Percentiles rank a stretch among this genome's conserved stretches.
phyloP scores from a whole-genome alignment of 2,888 invertebrate genomes.

The Rhingia campestris region DNA sequence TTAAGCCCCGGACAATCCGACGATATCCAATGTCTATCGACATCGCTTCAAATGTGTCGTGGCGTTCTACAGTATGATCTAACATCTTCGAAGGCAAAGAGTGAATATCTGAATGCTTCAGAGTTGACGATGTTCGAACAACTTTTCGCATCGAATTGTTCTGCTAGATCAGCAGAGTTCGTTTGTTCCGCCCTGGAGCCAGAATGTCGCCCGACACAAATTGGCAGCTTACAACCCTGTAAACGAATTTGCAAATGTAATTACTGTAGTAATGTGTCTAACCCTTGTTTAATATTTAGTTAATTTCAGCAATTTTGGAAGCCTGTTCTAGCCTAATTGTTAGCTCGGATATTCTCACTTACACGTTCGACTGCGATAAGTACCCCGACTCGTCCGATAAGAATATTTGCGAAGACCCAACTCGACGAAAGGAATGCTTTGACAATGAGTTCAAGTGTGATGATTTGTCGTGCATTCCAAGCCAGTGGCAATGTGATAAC shows the following conservation, averaged over 20 bases:
- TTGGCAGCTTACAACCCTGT: conserved; percentile 86
- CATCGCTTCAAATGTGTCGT: conserved; percentile 83
- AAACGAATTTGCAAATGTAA: conserved; percentile 87
- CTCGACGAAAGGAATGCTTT: conserved; percentile 83
- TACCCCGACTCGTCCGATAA: conserved; percentile 85
- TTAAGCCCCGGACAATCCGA: conserved; percentile 72
- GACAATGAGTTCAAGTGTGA: conserved; percentile 84
- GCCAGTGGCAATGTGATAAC: conserved; percentile 85
- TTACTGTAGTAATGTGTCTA: background rate
- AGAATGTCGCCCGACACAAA: conserved; percentile 86
- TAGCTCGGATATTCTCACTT: conserved; percentile 83
- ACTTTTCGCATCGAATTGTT: conserved; percentile 86
- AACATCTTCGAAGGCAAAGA: conserved; percentile 82
- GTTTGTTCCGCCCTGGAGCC: conserved; percentile 87
- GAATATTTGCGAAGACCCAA: conserved; percentile 84
- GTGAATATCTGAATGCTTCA: conserved; percentile 73
- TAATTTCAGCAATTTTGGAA: conserved; percentile 85
- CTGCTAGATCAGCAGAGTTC: conserved; percentile 85
- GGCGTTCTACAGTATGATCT: conserved; percentile 87
- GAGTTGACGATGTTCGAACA: conserved; percentile 85
- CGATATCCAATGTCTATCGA: conserved; percentile 80
- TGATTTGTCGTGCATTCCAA: conserved; percentile 86
- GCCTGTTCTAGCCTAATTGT: conserved; percentile 86
- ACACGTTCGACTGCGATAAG: conserved; percentile 85
- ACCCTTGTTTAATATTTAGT: conserved; percentile 22